phyloP scores from a whole-genome alignment of 2,113 vertebrate species.

The Clinocottus analis region DNA sequence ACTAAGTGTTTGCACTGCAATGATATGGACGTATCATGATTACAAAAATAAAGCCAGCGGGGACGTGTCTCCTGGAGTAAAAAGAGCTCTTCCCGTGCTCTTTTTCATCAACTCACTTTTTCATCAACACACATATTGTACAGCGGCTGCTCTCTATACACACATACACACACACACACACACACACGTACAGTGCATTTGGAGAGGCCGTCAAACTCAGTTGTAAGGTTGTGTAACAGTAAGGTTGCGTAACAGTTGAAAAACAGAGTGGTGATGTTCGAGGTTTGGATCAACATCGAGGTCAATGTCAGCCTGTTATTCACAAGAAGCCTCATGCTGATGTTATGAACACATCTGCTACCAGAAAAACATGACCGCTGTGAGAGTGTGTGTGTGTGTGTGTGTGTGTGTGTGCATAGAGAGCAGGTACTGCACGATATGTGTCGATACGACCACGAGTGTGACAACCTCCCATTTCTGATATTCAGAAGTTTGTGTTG shows the following conservation, averaged over 20 bases:
- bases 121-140: no score
- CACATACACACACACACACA: neutral
- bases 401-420: neutral
- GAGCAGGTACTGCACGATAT: neutral
- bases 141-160: no score
- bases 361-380: conserved; percentile 19
- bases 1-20: conserved; percentile 94
- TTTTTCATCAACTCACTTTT: conserved; percentile 19
- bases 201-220: conserved; percentile 26
- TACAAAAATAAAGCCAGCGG: conserved; percentile 71
- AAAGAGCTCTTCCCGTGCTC: conserved; percentile 22
- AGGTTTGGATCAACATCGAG: conserved; percentile 27
- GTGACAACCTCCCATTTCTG: neutral
- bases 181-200: conserved; percentile 9
- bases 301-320: conserved; percentile 57
- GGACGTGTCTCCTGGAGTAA: conserved; percentile 39
- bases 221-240: no score
- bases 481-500: neutral
- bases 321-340: conserved; percentile 28
- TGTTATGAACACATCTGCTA: conserved; percentile 20
- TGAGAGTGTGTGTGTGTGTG: neutral
- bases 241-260: conserved; percentile 59
- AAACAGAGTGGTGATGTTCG: conserved; percentile 63
- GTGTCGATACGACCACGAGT: neutral
- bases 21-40: conserved; percentile 77